phyloP scores from a whole-genome alignment of 2,797 vertebrate species.

The Manis crassicaudata region DNA sequence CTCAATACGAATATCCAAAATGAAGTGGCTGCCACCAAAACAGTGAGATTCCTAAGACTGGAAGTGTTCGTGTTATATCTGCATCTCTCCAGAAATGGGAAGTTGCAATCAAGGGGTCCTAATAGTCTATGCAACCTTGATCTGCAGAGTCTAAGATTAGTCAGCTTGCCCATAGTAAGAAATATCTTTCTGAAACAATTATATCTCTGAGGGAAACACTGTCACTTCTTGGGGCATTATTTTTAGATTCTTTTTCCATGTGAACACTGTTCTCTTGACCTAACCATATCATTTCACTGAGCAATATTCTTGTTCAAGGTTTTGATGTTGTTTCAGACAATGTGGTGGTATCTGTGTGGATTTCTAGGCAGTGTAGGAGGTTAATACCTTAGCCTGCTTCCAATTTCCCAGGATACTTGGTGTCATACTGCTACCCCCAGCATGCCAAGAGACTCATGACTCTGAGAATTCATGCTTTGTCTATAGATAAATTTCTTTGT shows the following conservation, averaged over 20 bases:
- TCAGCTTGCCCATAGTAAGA: neutral
- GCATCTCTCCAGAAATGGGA: neutral
- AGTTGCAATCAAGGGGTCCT: neutral
- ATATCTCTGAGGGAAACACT: neutral
- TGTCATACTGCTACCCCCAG: neutral
- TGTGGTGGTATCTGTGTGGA: neutral
- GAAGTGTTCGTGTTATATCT: neutral
- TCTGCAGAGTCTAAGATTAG: neutral
- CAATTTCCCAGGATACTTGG: neutral
- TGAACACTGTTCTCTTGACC: conserved; percentile 19
- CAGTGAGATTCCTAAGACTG: neutral
- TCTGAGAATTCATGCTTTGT: conserved; percentile 1
- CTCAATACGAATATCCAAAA: neutral
- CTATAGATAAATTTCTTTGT: conserved; percentile 15
- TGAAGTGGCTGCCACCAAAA: conserved; percentile 13
- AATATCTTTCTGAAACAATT: neutral
- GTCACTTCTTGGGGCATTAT: conserved; percentile 2
- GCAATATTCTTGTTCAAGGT: neutral
- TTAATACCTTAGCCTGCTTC: neutral
- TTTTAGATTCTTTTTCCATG: conserved; percentile 37
- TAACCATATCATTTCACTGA: conserved; percentile 33
- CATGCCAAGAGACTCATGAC: neutral
- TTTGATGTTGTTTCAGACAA: conserved; percentile 40
- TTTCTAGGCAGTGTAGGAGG: neutral
- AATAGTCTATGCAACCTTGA: neutral